Evolutionary conservation across 2,113 vertebrate genomes (phyloP).

Genomic region (Ancistrus triradiatus): DNA sequence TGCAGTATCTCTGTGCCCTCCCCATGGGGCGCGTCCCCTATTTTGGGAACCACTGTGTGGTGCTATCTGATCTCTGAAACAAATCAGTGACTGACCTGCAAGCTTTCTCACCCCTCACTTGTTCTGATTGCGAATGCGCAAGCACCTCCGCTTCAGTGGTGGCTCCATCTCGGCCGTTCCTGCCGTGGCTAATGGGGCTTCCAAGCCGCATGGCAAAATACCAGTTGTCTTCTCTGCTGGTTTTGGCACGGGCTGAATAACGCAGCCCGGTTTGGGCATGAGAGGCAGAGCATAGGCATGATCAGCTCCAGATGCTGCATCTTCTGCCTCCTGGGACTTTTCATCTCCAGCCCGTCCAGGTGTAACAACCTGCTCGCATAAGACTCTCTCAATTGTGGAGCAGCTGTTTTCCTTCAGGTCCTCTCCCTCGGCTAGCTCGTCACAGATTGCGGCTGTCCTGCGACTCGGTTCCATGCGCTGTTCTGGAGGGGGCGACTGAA

Average conservation of each 20-base stretch:
- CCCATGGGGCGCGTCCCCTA: too few species aligned
- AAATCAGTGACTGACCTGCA: slow-evolving; percentile 37
- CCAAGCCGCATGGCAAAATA: slow-evolving; percentile 82
- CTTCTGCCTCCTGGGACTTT: slow-evolving; percentile 76
- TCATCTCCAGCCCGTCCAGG: slow-evolving; percentile 71
- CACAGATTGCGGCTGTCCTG: slow-evolving; percentile 55
- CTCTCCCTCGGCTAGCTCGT: slow-evolving; percentile 73
- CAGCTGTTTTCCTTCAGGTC: slow-evolving; percentile 98
- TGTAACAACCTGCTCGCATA: slow-evolving; percentile 72
- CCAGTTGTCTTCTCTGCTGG: slow-evolving; percentile 86
- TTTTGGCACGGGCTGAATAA: slow-evolving; percentile 99
- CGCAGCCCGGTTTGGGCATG: slow-evolving; percentile 90
- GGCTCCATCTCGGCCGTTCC: slow-evolving; percentile 93
- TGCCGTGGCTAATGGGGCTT: slow-evolving; percentile 80
- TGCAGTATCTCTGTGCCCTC: too few species aligned
- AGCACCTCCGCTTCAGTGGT: slow-evolving; percentile 96
- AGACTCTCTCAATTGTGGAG: slow-evolving; percentile 72
- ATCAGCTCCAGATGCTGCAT: slow-evolving; percentile 84
- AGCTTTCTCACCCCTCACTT: slow-evolving; percentile 70
- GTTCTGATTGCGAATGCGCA: slow-evolving; percentile 99
- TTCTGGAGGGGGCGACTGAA: slow-evolving; percentile 56
- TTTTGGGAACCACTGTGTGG: too few species aligned
- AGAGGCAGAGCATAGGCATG: slow-evolving; percentile 90
- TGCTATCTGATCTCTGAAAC: too few species aligned
- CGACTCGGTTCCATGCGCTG: slow-evolving; percentile 48